Evolutionary conservation across 2,888 invertebrate species (phyloP), one percentile per base, ranked within the genome.

Genomic region (Caradrina clavipalpis): DNA sequence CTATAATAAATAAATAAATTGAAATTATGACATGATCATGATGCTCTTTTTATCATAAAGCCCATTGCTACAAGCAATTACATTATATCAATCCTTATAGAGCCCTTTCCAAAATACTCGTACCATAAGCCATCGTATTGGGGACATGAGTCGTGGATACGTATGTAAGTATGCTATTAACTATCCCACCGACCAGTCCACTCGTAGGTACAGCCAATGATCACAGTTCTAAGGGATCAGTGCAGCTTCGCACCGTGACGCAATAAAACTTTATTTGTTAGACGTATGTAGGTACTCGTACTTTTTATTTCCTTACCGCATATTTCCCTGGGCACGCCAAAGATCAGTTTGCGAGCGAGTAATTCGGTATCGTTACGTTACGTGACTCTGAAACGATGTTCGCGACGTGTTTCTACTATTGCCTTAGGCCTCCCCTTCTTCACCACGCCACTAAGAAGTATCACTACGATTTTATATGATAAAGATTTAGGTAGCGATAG

Each of bases 361-460:
- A 92, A 93, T 94, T 91, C 92, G 87, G 91, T 90, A 90, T 92
- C 88, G 90, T 88, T 85, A 88, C 89, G 86, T 87, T 92, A 94
- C 95, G 94, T 95, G 95, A 94, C 95, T 93, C 88, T 86, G 87
- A 80, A 87, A 88, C 89, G 90, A 92, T 93, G 93, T 92, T 91
- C 87, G 89, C 90, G 90, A 92, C 93, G 94, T 92, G 94, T 94
- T 92, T 86, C 88, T 89, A 89, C 93, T 92, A 91, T 92, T 91
- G 92, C 93, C 87, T 88, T 79, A 90, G 89, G 90, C 89, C 86
- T 88, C 91, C 91, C 91, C 89, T 55, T 91, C 89, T 89, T 89
- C 90, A 86, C 89, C 86, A 85, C 86, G 89, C 90, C 87, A 87
- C 92, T 89, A 86, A 90, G 91, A 91, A 92, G 90, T 92, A 93